Evolutionary conservation across 1,140 invertebrate genomes (phyloP), one percentile per base, ranked within the genome.

Genomic region (Ephestia elutella): DNA sequence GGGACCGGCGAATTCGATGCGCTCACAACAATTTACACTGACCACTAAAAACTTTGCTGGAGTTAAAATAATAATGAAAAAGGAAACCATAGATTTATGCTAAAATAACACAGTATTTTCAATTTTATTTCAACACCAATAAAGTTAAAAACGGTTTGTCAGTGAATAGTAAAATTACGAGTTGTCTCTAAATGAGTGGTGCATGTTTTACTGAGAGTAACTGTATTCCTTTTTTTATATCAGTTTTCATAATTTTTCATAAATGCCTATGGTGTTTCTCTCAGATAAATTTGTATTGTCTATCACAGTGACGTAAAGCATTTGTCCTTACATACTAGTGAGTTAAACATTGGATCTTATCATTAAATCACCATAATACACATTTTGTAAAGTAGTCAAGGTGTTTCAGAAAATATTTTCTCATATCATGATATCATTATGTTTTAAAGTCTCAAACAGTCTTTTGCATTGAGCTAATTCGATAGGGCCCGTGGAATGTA

Each of bases 281-380:
- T 83, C 81, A 77, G 82, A 70, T 84, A 82, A 73, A 78, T 81
- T 76, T 79, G 74, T 80, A 80, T 85, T 82, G 80, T 83, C 78
- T 85, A 87, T 87, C 85, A 87, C 85, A 87, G 85, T 82, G 82
- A 79, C 75, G 71, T 87, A 85, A 85, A 86, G 83, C 83, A 86
- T 87, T 84, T 86, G 78, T 86, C 78, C 82, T 87, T 87, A 87
- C 79, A 85, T 86, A 78, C 85, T 87, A 86, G 80, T 86, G 85
- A 87, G 80, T 87, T 82, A 80, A 71, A 82, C 75, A 79, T 82
- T 81, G 76, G 83, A 85, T 86, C 78, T 87, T 87, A 87, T 78
- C 71, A 85, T 78, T 86, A 86, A 80, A 86, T 83, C 84, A 87
- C 81, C 82, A 75, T 78, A 81, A 78, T 84, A 87, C 76, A 80